Conservation (phyloP, 2,797 vertebrate species). For the Parauchenoglanis punctatus region DNA sequence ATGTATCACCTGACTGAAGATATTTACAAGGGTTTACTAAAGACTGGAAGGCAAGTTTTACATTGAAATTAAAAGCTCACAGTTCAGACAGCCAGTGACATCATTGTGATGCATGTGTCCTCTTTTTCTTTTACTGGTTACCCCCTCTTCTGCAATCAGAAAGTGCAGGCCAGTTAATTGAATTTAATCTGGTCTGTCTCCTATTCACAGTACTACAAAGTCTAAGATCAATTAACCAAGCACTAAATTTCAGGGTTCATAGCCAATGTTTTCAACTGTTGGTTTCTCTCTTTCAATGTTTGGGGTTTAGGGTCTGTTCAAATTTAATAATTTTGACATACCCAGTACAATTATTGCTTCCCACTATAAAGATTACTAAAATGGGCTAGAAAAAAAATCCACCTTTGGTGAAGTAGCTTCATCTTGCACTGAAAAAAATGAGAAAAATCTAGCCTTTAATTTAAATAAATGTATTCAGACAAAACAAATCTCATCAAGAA, state of each 20-base stretch:
- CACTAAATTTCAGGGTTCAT: conserved; percentile 49
- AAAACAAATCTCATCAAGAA: too few species aligned
- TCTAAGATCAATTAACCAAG: conserved; percentile 51
- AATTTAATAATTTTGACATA: too few species aligned
- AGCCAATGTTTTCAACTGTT: not conserved
- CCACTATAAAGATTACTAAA: too few species aligned
- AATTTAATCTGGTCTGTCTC: conserved; percentile 59
- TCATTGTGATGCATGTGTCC: conserved; percentile 49
- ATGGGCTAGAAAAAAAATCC: too few species aligned
- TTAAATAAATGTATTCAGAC: too few species aligned
- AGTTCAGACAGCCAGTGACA: conserved; percentile 39
- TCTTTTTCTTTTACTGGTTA: conserved; percentile 14
- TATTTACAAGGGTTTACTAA: conserved; percentile 42
- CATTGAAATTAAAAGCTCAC: conserved; percentile 43
- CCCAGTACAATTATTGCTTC: too few species aligned
- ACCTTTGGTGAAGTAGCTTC: too few species aligned
- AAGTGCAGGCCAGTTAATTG: conserved; percentile 59
- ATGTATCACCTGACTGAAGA: not conserved
- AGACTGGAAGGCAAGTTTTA: conserved; percentile 15
- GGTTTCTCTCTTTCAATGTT: not conserved
- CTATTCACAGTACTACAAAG: conserved; percentile 48
- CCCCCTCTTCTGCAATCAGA: conserved; percentile 47
- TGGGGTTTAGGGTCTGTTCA: not conserved
- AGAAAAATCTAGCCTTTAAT: too few species aligned
- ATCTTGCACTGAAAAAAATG: too few species aligned